Evolutionary conservation across 2,888 invertebrate species (phyloP), one percentile per base, ranked within the genome.

Genomic region (Clepsis dumicolana): DNA sequence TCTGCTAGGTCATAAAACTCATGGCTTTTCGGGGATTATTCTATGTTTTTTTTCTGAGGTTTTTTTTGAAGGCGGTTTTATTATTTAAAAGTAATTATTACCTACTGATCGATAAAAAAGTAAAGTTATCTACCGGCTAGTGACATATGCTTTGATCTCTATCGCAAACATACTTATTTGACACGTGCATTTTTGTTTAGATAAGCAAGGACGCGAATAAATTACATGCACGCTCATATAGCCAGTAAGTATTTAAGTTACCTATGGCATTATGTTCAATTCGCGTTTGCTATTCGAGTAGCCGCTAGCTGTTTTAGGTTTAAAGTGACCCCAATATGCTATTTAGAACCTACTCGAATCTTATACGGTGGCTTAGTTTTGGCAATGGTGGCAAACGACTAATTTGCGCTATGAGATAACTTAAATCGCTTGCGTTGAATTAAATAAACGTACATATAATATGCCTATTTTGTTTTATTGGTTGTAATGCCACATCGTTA

Each of bases 181-280:
- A 27, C 21, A 56, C 41, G 32, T 24, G 25, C 57, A 64, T 24
- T 64, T 35, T 24, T 65, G 54, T 35, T n/a, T 53, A 41, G 63
- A 54, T 64, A 64, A 44, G 29, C 21, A 64, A 50, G 32, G 16
- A 48, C 24, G 57, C 35, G 59, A 59, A 59, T 59, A 35, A 68
- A 50, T 59, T 64, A 62, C 61, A 57, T n/a, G 48, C 48, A 54
- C 64, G 25, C n/a, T n/a, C 16, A 57, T 57, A 50, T 57, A 50
- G 64, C 25, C 18, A 61, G 48, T 24, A 60, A 60, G 48, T 44
- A 27, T 57, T n/a, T n/a, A n/a, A n/a, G n/a, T n/a, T n/a, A 18
- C 32, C 35, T 62, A 64, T 29, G 52, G 44, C 59, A 68, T 56
- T 67, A 67, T 68, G 53, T 68, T 64, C 52, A 64, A 64, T 68